Conservation (phyloP, 2,113 vertebrate species). For the Halcyon senegalensis region DNA sequence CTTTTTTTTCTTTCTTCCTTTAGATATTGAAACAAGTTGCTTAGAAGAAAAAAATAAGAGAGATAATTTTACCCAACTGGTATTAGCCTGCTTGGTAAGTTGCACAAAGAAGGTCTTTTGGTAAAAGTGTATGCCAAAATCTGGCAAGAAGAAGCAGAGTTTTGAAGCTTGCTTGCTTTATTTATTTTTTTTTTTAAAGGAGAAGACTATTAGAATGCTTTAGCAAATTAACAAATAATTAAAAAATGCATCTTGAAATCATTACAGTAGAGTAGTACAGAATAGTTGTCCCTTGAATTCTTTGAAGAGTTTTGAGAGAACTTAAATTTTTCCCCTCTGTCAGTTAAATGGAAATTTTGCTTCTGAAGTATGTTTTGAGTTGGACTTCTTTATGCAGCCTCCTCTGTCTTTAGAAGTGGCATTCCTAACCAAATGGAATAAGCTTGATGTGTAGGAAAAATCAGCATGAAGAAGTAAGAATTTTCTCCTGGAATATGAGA, state of each 20-base stretch:
- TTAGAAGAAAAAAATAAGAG: slow-evolving; percentile 98
- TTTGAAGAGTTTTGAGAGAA: not conserved
- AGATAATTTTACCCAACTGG: slow-evolving; percentile 95
- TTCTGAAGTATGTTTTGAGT: not conserved
- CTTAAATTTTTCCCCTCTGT: not conserved
- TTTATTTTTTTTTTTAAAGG: not conserved
- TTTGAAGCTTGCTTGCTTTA: not conserved
- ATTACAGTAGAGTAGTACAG: not conserved
- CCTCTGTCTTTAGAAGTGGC: not conserved
- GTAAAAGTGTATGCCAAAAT: not conserved
- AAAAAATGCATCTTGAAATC: not conserved
- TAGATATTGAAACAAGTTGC: slow-evolving; percentile 95
- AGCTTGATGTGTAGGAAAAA: not conserved
- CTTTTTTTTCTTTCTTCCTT: not conserved
- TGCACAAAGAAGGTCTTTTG: not conserved
- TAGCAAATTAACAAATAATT: not conserved
- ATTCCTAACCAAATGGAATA: not conserved
- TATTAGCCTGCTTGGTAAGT: slow-evolving; percentile 96
- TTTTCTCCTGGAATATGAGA: not conserved
- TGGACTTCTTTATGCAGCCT: not conserved
- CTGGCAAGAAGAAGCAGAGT: not conserved
- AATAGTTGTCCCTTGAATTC: not conserved
- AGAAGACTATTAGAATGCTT: not conserved
- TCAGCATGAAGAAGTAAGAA: not conserved
- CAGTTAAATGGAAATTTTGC: not conserved